Percentiles rank a stretch among this genome's conserved stretches.
Conservation (phyloP, 2,888 invertebrate genomes). For the Gari tellinella region DNA sequence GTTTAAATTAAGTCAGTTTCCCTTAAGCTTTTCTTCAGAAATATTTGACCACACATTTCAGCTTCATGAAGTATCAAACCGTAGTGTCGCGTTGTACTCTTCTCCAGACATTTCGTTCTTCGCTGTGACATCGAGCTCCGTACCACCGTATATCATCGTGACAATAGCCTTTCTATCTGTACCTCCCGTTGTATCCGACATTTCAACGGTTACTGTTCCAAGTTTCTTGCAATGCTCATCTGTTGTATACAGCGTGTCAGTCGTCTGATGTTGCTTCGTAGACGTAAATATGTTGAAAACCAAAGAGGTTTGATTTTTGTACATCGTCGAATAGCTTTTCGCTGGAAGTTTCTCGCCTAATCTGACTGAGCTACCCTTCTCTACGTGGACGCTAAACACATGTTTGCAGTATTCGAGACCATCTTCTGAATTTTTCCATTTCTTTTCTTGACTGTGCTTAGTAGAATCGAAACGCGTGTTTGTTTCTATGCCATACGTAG, state of each 20-base stretch:
- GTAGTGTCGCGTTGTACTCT: too few species aligned
- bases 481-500: neutral
- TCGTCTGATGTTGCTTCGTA: too few species aligned
- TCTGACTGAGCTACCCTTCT: slow-evolving; percentile 4
- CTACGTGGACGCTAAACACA: slow-evolving; percentile 11
- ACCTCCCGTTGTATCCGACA: slow-evolving; percentile 33
- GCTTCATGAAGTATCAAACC: too few species aligned
- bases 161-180: slow-evolving; percentile 20
- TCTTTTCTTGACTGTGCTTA: neutral
- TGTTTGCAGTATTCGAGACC: neutral
- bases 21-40: too few species aligned
- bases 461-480: neutral
- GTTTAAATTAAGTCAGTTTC: too few species aligned
- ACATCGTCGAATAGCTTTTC: neutral
- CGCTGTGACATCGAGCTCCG: slow-evolving; percentile 44
- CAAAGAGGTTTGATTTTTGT: slow-evolving; percentile 18
- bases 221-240: slow-evolving; percentile 27
- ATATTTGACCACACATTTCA: too few species aligned
- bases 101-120: neutral
- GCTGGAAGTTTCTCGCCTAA: neutral
- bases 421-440: neutral
- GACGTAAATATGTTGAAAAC: slow-evolving; percentile 22
- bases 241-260: too few species aligned
- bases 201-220: slow-evolving; percentile 30
- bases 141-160: slow-evolving; percentile 44